Evolutionary conservation across 1,140 invertebrate genomes (phyloP).

Genomic region (Sitobion miscanthi): DNA sequence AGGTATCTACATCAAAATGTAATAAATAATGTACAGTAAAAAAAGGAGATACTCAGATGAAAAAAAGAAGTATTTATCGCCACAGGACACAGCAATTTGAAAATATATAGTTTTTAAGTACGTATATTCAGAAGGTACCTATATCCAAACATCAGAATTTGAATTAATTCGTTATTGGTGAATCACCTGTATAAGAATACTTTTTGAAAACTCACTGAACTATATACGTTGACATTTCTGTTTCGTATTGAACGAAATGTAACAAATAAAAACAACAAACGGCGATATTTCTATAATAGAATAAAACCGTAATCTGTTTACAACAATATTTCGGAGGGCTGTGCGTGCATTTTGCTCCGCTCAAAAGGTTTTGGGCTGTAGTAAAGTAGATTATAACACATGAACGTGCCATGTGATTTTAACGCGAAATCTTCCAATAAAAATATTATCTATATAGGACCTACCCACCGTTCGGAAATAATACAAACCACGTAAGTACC

Average conservation of each 20-base stretch:
- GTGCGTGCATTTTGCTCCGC: neutral
- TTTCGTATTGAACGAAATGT: neutral
- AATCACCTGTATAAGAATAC: neutral
- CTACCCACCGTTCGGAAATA: neutral
- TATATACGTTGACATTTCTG: neutral
- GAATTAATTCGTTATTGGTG: neutral
- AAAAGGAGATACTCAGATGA: too few relatives aligned
- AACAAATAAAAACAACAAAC: neutral
- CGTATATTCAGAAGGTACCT: too few relatives aligned
- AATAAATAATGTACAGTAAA: too few relatives aligned
- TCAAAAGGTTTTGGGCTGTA: constrained; percentile 1
- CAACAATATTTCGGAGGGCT: neutral
- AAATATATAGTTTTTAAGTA: too few relatives aligned
- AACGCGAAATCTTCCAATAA: neutral
- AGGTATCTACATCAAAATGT: neutral
- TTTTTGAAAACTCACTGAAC: neutral
- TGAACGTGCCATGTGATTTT: constrained; percentile 11
- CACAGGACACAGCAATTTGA: too few relatives aligned
- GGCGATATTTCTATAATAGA: constrained; percentile 3
- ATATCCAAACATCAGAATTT: too few relatives aligned
- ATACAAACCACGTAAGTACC: neutral
- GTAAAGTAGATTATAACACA: neutral
- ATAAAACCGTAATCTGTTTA: constrained; percentile 13
- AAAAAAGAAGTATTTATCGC: too few relatives aligned
- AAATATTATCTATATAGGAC: constrained; percentile 4